phyloP scores from a whole-genome alignment of 2,888 invertebrate species.

The Baronia brevicornis region DNA sequence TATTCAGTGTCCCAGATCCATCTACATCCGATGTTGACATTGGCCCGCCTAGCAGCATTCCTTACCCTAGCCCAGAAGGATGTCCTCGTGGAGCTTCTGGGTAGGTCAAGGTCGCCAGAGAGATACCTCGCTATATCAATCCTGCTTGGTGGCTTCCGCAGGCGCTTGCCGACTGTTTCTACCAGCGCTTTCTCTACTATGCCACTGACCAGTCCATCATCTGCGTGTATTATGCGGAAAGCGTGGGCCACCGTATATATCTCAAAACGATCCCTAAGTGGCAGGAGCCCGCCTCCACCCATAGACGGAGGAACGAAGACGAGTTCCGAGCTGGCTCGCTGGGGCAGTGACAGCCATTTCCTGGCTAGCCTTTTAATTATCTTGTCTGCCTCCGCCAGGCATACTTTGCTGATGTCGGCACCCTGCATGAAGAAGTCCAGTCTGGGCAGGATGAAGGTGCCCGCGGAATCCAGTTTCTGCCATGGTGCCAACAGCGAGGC shows the following conservation, averaged over 20 bases:
- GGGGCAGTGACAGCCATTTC: constrained; percentile 2
- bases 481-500: constrained; percentile 1
- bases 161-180: no score
- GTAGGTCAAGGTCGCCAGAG: constrained; percentile 1
- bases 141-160: background rate
- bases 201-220: background rate
- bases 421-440: constrained; percentile 1
- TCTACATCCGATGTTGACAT: background rate
- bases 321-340: constrained; percentile 1
- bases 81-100: background rate
- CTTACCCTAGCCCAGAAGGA: constrained; percentile 1
- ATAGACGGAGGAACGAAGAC: background rate
- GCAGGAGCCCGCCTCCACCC: constrained; percentile 1
- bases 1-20: background rate
- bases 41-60: background rate
- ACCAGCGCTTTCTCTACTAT: background rate
- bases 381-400: background rate
- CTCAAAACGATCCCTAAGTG: background rate
- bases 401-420: background rate
- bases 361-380: background rate
- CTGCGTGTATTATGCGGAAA: no score
- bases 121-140: constrained; percentile 3
- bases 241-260: constrained; percentile 1
- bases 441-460: background rate
- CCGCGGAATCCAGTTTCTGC: constrained; percentile 3